Conservation (phyloP, 2,797 vertebrate species). For the Phyllotis vaccarum region DNA sequence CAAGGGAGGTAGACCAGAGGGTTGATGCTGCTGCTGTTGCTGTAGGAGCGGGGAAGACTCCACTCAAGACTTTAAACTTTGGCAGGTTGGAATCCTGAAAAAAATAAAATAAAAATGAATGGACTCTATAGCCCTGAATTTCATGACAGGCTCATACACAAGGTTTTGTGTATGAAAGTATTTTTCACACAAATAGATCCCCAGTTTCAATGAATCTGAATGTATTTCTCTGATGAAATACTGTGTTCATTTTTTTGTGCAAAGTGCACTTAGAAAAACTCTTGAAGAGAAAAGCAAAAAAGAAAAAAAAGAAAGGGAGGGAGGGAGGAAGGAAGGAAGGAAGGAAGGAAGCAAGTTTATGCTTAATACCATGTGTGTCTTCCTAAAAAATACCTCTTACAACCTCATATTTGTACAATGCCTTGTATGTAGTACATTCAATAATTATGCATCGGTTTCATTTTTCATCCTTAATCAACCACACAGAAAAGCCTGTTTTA, state of each 20-base stretch:
- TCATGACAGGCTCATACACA: neutral
- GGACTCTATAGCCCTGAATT: neutral
- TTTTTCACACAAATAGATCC: neutral
- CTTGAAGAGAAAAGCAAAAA: conserved; percentile 32
- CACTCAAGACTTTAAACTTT: conserved; percentile 40
- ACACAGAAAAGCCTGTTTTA: conserved; percentile 1
- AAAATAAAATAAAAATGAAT: neutral
- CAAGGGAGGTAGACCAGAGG: conserved; percentile 50
- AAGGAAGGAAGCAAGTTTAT: neutral
- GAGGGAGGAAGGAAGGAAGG: neutral
- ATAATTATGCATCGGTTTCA: conserved; percentile 30
- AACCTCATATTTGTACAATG: neutral
- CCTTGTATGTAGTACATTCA: neutral
- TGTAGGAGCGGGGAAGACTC: conserved; percentile 69
- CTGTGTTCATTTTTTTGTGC: conserved; percentile 4
- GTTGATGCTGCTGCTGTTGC: conserved; percentile 43
- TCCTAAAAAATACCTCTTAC: neutral
- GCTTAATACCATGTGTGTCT: neutral
- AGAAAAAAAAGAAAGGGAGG: neutral
- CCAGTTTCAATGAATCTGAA: neutral
- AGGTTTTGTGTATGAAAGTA: neutral
- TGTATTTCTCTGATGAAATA: neutral
- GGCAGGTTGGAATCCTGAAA: conserved; percentile 18
- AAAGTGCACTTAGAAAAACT: neutral
- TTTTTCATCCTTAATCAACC: neutral